Evolutionary conservation across 1,140 invertebrate species (phyloP), one percentile per base, ranked within the genome.

Genomic region (Asobara japonica): DNA sequence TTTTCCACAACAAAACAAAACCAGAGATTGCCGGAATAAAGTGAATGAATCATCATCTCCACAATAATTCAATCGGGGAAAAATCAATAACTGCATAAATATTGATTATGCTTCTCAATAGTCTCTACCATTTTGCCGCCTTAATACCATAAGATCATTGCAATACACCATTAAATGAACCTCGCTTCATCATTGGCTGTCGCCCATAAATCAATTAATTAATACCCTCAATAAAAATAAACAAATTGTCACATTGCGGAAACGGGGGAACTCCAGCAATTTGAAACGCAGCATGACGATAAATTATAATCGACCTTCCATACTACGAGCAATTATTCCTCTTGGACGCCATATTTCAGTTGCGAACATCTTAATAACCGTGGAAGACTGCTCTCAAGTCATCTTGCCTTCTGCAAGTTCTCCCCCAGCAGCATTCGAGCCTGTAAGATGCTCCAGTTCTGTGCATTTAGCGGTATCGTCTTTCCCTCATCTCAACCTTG

Each of bases 291-390:
- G 75, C 38, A 56, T 70, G 77, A 38, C 64, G 25, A 82, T 83
- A 82, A 83, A 83, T 83, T 80, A 78, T 68, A 61, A 38, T 38
- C 36, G 36, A 56, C 38, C 69, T 33, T 56, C 73, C 75, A 72
- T 78, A 77, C 75, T 75, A 75, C 73, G 72, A 71, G 79, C 79
- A 83, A 84, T 83, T 84, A 84, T 82, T 83, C 80, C 77, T 72
- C 73, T 80, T 80, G 79, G 80, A 84, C 79, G 79, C 76, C 72
- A 83, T 83, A 84, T 83, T 82, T 84, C 79, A 83, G 81, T 77
- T 80, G 36, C 61, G 75, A 84, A 83, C 80, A 74, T 84, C 83
- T 84, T 83, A 84, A 84, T 84, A 84, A 82, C 80, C 76, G 77
- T 66, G 41, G 36, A 48, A 65, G 18, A 31, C 41, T 56, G 16